Evolutionary conservation across 2,113 vertebrate species (phyloP).

Genomic region (Nansenia antarctica): DNA sequence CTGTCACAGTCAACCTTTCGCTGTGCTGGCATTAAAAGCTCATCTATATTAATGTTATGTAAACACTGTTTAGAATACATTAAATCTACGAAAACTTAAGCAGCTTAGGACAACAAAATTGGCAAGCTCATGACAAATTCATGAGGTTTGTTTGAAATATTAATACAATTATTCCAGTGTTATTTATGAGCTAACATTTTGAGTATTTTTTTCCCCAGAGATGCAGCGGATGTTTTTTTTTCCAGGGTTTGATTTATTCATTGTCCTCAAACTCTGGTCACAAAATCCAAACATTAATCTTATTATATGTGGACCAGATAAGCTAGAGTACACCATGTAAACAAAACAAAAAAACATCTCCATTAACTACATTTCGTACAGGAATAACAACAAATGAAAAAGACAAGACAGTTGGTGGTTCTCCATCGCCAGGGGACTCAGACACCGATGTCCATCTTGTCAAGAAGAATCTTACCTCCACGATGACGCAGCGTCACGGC

Average conservation of each 20-base stretch:
- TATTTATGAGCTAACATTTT: slow-evolving; percentile 26
- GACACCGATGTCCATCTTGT: no score
- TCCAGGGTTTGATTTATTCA: neutral
- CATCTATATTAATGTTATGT: slow-evolving; percentile 54
- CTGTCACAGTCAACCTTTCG: slow-evolving; percentile 25
- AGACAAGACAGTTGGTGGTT: no score
- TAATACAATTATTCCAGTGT: slow-evolving; percentile 66
- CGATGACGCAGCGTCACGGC: no score
- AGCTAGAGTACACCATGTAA: no score
- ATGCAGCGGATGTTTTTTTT: neutral
- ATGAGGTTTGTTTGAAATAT: slow-evolving; percentile 62
- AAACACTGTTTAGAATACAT: slow-evolving; percentile 53
- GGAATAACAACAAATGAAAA: no score
- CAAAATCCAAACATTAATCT: no score
- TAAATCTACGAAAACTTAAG: slow-evolving; percentile 47
- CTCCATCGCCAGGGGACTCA: no score
- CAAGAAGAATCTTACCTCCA: no score
- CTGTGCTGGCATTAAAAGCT: slow-evolving; percentile 27
- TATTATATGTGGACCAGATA: no score
- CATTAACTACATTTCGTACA: no score
- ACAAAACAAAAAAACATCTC: no score
- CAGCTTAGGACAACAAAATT: slow-evolving; percentile 53
- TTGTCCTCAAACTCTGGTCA: no score
- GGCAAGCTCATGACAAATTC: slow-evolving; percentile 65
- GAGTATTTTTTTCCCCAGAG: neutral